A percentile compares a stretch with the other conserved stretches of the same genome.
Evolutionary conservation across 2,797 vertebrate genomes (phyloP).

Genomic region (Ptychadena robeensis): DNA sequence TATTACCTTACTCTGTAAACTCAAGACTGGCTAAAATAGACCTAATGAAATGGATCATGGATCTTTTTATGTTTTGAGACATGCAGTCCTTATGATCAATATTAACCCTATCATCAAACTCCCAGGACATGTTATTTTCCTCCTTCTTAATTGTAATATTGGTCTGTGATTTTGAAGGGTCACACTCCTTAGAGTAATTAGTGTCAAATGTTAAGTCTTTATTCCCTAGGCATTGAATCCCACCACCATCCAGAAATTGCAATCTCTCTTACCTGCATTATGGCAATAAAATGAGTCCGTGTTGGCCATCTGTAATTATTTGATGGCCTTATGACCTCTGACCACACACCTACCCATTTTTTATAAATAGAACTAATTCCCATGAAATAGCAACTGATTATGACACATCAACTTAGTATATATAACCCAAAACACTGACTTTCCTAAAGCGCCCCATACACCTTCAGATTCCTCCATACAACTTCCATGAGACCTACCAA

Average conservation of each 20-base stretch:
- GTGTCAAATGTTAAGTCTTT: neutral
- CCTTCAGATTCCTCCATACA: no score
- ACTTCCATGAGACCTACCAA: no score
- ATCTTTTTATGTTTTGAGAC: neutral
- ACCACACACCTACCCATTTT: neutral
- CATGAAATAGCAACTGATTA: neutral
- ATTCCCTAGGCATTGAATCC: neutral
- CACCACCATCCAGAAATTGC: neutral
- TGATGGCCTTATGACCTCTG: neutral
- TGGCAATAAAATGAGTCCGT: no score
- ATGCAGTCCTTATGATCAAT: neutral
- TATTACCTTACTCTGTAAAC: neutral
- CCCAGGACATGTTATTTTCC: neutral
- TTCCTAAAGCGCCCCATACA: no score
- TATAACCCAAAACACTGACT: no score
- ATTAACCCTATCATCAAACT: neutral
- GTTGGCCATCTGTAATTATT: neutral
- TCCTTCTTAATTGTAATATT: neutral
- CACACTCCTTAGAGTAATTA: neutral
- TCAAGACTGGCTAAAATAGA: neutral
- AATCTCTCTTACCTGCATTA: neutral
- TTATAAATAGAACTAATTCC: no score
- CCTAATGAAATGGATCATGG: neutral
- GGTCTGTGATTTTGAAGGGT: neutral
- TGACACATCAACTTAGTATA: neutral